These are phyloP conservation scores for Drosophila fungiperda DNA, from an alignment of 2,888 invertebrate species.

Conservation along the genomic window DNA sequence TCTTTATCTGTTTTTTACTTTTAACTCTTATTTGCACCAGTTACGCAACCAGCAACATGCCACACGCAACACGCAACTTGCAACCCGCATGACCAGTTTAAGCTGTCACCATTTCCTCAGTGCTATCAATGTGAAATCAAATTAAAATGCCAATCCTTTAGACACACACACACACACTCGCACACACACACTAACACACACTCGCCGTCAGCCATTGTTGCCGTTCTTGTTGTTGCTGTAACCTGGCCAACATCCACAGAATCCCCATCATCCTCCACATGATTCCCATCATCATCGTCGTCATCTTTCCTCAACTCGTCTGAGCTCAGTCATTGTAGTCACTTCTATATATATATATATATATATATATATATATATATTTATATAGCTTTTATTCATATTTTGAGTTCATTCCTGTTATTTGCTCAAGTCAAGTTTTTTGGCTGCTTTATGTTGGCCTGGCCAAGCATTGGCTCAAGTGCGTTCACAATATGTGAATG, in stretches of 20 bases:
- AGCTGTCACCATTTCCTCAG: constrained; percentile 43
- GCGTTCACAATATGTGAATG: constrained; percentile 5
- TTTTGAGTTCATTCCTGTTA: constrained; percentile 34
- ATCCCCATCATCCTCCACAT: constrained; percentile 1
- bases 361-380: not conserved
- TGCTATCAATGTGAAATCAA: constrained; percentile 67
- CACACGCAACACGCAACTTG: not conserved
- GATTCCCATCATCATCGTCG: constrained; percentile 8
- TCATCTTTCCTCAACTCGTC: constrained; percentile 24
- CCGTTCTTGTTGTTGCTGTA: constrained; percentile 27
- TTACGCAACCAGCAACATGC: constrained; percentile 22
- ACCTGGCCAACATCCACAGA: constrained; percentile 11
- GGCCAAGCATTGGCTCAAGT: constrained; percentile 6
- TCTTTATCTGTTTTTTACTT: constrained; percentile 30
- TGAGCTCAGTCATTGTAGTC: constrained; percentile 39
- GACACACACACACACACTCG: constrained; percentile 27
- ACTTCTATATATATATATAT: constrained; percentile 22
- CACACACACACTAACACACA: not conserved
- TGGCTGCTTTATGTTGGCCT: constrained; percentile 9
- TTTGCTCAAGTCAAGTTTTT: constrained; percentile 22
- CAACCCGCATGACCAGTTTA: constrained; percentile 28
- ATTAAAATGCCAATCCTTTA: constrained; percentile 76
- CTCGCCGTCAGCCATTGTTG: constrained; percentile 44
- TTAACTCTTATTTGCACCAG: constrained; percentile 32
- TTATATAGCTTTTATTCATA: constrained; percentile 12